These are phyloP conservation scores for Mantis religiosa DNA, from an alignment of 2,888 invertebrate species.

Conservation along the genomic window DNA sequence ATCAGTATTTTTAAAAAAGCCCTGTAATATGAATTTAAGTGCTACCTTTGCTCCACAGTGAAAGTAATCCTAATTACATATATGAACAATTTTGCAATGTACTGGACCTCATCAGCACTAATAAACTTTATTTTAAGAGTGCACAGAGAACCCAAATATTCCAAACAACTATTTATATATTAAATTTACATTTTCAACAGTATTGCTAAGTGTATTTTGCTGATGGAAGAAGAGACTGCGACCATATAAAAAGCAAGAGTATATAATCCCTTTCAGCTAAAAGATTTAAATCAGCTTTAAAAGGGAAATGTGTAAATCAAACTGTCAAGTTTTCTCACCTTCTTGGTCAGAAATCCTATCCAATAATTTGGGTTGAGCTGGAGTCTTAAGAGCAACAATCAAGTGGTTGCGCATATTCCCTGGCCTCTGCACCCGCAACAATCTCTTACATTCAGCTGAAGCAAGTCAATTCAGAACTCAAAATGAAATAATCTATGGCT, in stretches of 20 bases:
- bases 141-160: neutral
- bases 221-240: neutral
- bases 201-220: neutral
- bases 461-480: constrained; percentile 12
- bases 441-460: constrained; percentile 42
- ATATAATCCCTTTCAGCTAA: neutral
- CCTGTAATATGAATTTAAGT: no score
- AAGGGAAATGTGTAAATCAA: neutral
- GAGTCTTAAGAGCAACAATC: constrained; percentile 36
- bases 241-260: neutral
- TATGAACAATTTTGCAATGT: neutral
- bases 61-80: neutral
- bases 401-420: constrained; percentile 36
- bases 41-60: no score
- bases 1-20: no score
- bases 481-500: neutral
- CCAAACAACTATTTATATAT: neutral
- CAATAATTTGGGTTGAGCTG: constrained; percentile 27
- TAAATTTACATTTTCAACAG: neutral
- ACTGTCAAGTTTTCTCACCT: constrained; percentile 27
- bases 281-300: neutral
- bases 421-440: constrained; percentile 31
- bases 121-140: neutral
- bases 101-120: neutral
- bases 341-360: constrained; percentile 23